Percentiles rank a stretch among this genome's conserved stretches.
phyloP scores from a whole-genome alignment of 2,797 vertebrate genomes.

The Setipinna tenuifilis region DNA sequence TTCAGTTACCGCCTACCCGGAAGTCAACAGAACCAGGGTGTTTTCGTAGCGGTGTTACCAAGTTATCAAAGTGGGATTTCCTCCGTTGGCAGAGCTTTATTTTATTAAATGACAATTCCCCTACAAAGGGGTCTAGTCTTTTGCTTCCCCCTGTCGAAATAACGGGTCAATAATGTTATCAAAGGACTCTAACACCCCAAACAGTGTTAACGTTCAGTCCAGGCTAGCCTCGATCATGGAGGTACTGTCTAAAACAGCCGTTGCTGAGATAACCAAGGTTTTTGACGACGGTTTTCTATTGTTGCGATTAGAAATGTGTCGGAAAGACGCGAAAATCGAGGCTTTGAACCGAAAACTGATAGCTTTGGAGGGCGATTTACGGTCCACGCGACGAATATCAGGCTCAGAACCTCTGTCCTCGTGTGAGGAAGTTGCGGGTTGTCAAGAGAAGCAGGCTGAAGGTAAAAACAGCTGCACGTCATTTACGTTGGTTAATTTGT shows the following conservation, averaged over 20 bases:
- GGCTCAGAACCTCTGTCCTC: constrained; percentile 35
- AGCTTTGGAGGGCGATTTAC: constrained; percentile 65
- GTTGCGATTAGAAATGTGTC: constrained; percentile 69
- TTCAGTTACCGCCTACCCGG: neutral
- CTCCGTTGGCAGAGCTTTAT: neutral
- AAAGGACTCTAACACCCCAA: constrained; percentile 59
- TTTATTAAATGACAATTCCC: neutral
- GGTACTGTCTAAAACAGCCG: constrained; percentile 71
- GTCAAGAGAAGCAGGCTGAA: neutral
- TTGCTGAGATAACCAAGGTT: constrained; percentile 73
- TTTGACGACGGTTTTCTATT: constrained; percentile 73
- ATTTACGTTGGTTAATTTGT: neutral
- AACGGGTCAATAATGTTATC: constrained; percentile 34
- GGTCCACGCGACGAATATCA: constrained; percentile 23
- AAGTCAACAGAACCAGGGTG: constrained; percentile 2
- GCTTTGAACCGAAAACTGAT: constrained; percentile 65
- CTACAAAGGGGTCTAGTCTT: neutral
- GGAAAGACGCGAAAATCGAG: constrained; percentile 71
- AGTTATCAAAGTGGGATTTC: constrained; percentile 14
- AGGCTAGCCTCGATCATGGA: constrained; percentile 76
- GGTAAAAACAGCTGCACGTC: neutral
- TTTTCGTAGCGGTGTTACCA: neutral
- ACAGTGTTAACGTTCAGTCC: constrained; percentile 69
- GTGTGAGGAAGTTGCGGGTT: neutral
- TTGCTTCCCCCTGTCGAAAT: neutral